These are phyloP conservation scores for Chondrosia reniformis DNA, from an alignment of 37 sponge, comb jelly and placozoan species.

Conservation along the genomic window DNA sequence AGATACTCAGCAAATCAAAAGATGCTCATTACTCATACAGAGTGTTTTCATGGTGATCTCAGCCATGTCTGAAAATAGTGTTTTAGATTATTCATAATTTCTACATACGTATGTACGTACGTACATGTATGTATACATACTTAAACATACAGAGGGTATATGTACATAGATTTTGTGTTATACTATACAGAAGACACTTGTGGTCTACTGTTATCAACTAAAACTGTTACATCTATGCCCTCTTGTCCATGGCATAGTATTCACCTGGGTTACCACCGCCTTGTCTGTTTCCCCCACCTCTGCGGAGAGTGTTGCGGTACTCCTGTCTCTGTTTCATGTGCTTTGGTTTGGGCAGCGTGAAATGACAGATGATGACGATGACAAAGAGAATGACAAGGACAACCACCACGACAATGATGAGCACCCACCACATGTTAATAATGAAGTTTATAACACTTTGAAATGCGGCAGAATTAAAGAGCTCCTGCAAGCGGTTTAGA, in stretches of 20 bases:
- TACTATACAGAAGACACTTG: too few relatives aligned
- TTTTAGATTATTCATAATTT: too few relatives aligned
- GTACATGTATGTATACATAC: too few relatives aligned
- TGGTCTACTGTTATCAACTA: too few relatives aligned
- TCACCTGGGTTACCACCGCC: not conserved
- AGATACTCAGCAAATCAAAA: too few relatives aligned
- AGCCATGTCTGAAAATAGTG: too few relatives aligned
- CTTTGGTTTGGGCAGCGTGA: constrained; percentile 57
- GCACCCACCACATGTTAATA: constrained; percentile 62
- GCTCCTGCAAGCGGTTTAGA: not conserved
- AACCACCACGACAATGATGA: constrained; percentile 45
- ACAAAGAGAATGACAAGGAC: constrained; percentile 56
- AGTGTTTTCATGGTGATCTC: too few relatives aligned
- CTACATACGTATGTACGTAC: too few relatives aligned
- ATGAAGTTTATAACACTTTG: constrained; percentile 31
- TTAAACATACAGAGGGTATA: too few relatives aligned
- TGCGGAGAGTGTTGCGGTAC: constrained; percentile 11
- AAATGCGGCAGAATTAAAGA: constrained; percentile 3
- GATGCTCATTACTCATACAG: too few relatives aligned
- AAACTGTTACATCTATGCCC: not conserved
- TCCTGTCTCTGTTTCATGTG: constrained; percentile 30
- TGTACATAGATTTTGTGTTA: too few relatives aligned
- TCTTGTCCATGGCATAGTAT: not conserved
- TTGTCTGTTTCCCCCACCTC: not conserved
- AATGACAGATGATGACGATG: constrained; percentile 57